Base-by-base conservation (phyloP, 2,797 vertebrate species). In the Lacerta agilis region DNA sequence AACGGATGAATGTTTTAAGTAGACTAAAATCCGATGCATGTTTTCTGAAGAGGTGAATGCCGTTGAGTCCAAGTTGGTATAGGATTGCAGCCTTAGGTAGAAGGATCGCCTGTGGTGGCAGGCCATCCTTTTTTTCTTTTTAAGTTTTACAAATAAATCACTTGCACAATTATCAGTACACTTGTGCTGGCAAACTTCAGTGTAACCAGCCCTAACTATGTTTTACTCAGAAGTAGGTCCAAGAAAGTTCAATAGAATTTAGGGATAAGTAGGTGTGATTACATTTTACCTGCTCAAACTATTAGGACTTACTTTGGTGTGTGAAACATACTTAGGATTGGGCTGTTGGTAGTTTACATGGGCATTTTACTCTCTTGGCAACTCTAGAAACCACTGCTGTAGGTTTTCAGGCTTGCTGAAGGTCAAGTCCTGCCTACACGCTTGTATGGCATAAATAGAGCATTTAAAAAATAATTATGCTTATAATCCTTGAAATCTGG, bases 351-450 rank as follows among this genome's bases (percentile, higher is more conserved):
- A 20, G 25, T 73, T 97, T 97, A 96, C 95, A 95, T 91, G 91
- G 95, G 93, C 91, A 89, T 79, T 93, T 95, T 94, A 95, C 93
- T 93, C 94, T 94, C 96, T 96, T 96, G 96, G 95, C 92, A 90
- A 85, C 93, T 95, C 96, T 94, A 90, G 95, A 93, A 91, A 95
- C 95, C 95, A 94, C 93, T 94, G 93, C 95, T 94, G 94, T 93
- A 93, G 93, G 90, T 93, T 96, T 94, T 92, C 92, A 95, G 93
- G 92, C 94, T 96, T 92, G 94, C 86, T 94, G 94, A 93, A 95
- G 94, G 86, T 94, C 91, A 94, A 95, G 23, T 92, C 91, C 95
- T 93, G 90, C 93, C 94, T 94, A 94, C 90, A 81, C 88, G 91
- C 94, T 92, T 93, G 55, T 93, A 93, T 95, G 93, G 93, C 92